Evolutionary conservation across 2,888 invertebrate species (phyloP).

Genomic region (Prionchulus punctatus): DNA sequence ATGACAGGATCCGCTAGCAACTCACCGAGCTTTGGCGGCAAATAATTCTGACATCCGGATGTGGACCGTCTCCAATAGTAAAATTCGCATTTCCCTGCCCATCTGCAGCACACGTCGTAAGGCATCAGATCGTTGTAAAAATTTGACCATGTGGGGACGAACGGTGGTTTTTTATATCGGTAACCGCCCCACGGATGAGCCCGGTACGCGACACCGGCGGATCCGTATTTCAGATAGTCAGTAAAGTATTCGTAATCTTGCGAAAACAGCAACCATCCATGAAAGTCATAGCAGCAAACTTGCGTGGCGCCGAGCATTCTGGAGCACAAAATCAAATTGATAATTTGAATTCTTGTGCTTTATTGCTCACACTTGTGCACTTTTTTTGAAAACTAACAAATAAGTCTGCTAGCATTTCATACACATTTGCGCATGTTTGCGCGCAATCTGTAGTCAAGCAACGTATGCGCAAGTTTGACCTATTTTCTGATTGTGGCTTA

Average conservation of each 20-base stretch:
- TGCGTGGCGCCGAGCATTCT: slow-evolving; percentile 46
- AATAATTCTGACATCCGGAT: slow-evolving; percentile 82
- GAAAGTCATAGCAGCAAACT: slow-evolving; percentile 85
- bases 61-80: slow-evolving; percentile 69
- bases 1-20: too few species aligned
- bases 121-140: slow-evolving; percentile 87
- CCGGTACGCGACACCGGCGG: slow-evolving; percentile 6
- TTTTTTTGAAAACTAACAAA: too few species aligned
- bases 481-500: slow-evolving; percentile 38
- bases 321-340: too few species aligned
- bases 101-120: slow-evolving; percentile 76
- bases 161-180: slow-evolving; percentile 55
- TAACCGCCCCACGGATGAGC: slow-evolving; percentile 60
- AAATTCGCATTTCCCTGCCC: slow-evolving; percentile 65
- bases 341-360: too few species aligned
- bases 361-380: too few species aligned
- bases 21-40: slow-evolving; percentile 60
- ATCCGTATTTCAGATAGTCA: not conserved
- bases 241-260: slow-evolving; percentile 57
- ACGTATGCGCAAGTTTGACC: too few species aligned
- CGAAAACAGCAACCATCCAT: slow-evolving; percentile 69
- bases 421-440: too few species aligned
- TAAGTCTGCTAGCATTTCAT: too few species aligned
- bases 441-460: too few species aligned
- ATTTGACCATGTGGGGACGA: slow-evolving; percentile 70